Conservation (phyloP, 2,797 vertebrate species). For the Buceros bicornis region DNA sequence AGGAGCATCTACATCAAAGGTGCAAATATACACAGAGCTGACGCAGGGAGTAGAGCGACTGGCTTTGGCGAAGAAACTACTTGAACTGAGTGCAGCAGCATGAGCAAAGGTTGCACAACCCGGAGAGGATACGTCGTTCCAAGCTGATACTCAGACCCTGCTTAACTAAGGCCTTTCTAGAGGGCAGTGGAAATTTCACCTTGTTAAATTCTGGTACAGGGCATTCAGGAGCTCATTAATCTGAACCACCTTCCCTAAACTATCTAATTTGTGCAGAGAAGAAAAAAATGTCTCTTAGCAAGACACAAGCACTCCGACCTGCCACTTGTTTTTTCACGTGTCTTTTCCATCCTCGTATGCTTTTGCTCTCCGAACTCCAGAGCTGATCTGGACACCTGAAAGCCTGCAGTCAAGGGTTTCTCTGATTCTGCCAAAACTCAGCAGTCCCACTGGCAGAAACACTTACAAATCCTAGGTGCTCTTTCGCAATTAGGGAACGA, state of each 20-base stretch:
- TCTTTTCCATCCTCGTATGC: not conserved
- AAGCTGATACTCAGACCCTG: not conserved
- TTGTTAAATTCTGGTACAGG: not conserved
- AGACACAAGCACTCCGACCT: not conserved
- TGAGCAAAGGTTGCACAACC: constrained; percentile 9
- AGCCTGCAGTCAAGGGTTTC: constrained; percentile 14
- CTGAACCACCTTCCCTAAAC: not conserved
- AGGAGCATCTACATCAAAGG: not conserved
- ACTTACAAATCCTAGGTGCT: not conserved
- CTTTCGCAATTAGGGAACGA: constrained; percentile 43
- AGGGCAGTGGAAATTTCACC: not conserved
- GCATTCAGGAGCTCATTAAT: not conserved
- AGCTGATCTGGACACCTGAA: constrained; percentile 19
- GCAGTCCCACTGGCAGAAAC: not conserved
- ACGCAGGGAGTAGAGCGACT: not conserved
- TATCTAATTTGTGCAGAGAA: not conserved
- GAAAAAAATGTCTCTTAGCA: not conserved
- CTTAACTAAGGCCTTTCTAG: not conserved
- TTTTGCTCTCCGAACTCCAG: not conserved
- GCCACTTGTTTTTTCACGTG: not conserved
- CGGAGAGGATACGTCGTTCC: not conserved
- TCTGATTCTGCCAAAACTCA: constrained; percentile 31
- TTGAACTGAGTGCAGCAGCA: not conserved
- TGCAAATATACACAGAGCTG: not conserved
- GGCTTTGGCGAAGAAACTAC: not conserved